Evolutionary conservation across 2,797 vertebrate genomes (phyloP), one percentile per base, ranked within the genome.

Genomic region (Hemibagrus guttatus): DNA sequence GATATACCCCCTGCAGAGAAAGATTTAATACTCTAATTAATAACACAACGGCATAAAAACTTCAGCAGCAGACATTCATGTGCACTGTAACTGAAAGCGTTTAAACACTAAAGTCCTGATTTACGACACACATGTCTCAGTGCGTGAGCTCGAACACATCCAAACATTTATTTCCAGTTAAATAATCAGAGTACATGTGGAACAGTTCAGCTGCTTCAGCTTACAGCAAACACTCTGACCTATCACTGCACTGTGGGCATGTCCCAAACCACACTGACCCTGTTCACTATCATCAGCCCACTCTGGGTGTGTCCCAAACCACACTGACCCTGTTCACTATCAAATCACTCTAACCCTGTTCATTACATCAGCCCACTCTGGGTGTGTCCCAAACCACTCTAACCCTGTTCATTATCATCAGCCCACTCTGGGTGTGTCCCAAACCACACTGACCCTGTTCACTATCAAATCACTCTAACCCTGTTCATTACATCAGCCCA

Each of bases 11-110:
- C 31, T 81, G n/a, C 56, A 46, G 56, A 61, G 46, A 88, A 85
- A 87, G 79, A 89, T 90, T 89, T 81, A 85, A 76, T 56, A 64
- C 54, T 56, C 28, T 75, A 84, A 88, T 88, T 71, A 89, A 88
- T 85, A 72, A 88, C 86, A 76, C 76, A 90, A 72, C 86, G 85
- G 49, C 75, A 84, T 87, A 76, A 85, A 84, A 71, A 89, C 82
- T 56, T 56, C 23, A 23, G 63, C 8, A 23, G 84, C 21, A 87
- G 87, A 88, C 86, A 88, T 90, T 85, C 87, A 85, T 83, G n/a
- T 26, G 42, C 46, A 54, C 75, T 26, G 13, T 72, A 81, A 74
- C 78, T 35, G 83, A 78, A 21, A 56, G 8, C 2, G 28, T 54
- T 78, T 78, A 78, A 54, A 31, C 4, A 6, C 12, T 49, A 21